These are phyloP conservation scores for Ctena decussata DNA, from an alignment of 2,888 invertebrate genomes.

Conservation along the genomic window DNA sequence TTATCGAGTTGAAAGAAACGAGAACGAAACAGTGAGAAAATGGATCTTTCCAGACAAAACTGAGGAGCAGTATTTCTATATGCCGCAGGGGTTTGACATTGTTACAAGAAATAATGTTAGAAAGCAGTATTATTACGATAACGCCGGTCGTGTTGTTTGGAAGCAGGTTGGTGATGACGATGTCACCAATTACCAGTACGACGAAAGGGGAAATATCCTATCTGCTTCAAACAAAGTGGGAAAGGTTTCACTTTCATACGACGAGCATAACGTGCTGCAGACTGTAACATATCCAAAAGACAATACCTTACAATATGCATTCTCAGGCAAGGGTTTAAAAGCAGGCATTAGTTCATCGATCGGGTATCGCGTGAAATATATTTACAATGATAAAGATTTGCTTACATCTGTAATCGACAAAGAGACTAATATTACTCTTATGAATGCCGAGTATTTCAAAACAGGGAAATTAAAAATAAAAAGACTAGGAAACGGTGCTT, in stretches of 20 bases:
- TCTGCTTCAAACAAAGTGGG: neutral
- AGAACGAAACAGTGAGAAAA: slow-evolving; percentile 11
- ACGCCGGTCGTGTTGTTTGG: neutral
- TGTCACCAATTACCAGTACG: slow-evolving; percentile 3
- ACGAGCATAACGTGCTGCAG: neutral
- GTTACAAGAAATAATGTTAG: slow-evolving; percentile 1
- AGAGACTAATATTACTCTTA: neutral
- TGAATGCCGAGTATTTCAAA: slow-evolving; percentile 13
- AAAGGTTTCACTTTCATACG: neutral
- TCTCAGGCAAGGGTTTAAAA: neutral
- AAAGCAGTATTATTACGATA: slow-evolving; percentile 17
- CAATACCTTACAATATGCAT: neutral
- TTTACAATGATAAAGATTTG: neutral
- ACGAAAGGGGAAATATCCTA: slow-evolving; percentile 5
- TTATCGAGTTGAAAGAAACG: slow-evolving; percentile 26
- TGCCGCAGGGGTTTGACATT: neutral
- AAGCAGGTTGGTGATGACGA: slow-evolving; percentile 9
- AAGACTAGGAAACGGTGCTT: slow-evolving; percentile 24
- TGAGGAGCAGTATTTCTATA: slow-evolving; percentile 7
- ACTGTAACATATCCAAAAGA: neutral
- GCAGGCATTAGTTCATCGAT: neutral
- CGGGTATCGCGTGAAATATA: slow-evolving; percentile 23
- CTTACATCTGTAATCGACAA: neutral
- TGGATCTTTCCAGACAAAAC: slow-evolving; percentile 38
- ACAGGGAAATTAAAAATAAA: slow-evolving; percentile 8